Conservation (phyloP, 2,113 vertebrate species). For the Mirza zaza region DNA sequence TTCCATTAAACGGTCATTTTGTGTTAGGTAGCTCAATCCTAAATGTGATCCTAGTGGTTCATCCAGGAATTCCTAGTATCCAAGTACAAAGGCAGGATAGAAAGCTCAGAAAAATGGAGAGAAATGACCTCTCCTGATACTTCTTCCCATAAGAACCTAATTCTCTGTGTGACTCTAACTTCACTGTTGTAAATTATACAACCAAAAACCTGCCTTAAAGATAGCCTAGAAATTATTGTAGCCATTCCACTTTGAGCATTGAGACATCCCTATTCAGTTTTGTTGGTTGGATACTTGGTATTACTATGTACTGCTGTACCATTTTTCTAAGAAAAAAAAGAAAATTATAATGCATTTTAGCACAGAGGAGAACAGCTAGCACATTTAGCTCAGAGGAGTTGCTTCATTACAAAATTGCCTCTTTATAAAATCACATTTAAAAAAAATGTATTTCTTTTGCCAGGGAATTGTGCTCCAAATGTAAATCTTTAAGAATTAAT, state of each 20-base stretch:
- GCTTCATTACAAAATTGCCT: not conserved
- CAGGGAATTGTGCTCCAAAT: not conserved
- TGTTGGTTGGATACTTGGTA: not conserved
- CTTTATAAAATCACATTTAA: not conserved
- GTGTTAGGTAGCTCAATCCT: not conserved
- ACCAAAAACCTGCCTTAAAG: not conserved
- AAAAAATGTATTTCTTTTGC: not conserved
- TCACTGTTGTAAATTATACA: not conserved
- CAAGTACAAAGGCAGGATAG: not conserved
- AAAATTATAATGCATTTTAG: not conserved
- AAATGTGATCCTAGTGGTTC: not conserved
- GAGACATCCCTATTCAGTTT: not conserved
- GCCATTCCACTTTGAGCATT: rapidly evolving
- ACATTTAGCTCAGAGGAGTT: not conserved
- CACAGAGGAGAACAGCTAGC: not conserved
- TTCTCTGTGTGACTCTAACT: not conserved
- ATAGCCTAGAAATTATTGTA: not conserved
- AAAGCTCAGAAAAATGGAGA: not conserved
- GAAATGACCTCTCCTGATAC: not conserved
- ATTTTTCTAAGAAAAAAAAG: not conserved
- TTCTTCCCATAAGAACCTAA: not conserved
- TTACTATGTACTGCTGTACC: not conserved
- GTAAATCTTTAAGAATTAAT: conserved; percentile 23
- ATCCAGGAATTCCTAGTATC: not conserved
- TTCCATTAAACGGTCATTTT: not conserved